Conservation (phyloP, 1,140 invertebrate genomes). For the Formica selysi region DNA sequence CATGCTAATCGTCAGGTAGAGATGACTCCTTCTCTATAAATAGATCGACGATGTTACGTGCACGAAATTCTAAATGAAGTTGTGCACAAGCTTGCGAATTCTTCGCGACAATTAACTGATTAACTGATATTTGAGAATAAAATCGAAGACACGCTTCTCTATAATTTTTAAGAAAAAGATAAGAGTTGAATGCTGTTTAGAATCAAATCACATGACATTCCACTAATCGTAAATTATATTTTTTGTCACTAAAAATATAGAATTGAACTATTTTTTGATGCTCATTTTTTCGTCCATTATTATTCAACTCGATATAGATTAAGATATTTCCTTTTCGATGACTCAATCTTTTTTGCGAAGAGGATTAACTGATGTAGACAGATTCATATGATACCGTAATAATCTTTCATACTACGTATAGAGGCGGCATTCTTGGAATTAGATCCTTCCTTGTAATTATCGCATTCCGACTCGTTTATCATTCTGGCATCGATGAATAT, state of each 20-base stretch:
- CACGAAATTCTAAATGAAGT: conserved; percentile 32
- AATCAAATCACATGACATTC: background rate
- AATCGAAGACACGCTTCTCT: background rate
- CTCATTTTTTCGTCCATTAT: background rate
- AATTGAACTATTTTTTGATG: too few species aligned
- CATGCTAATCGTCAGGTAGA: conserved; percentile 46
- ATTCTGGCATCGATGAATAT: conserved; percentile 54
- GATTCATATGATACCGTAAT: background rate
- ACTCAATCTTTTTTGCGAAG: background rate
- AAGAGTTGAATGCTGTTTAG: background rate
- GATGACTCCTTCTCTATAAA: conserved; percentile 33
- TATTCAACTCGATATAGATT: background rate
- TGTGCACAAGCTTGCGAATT: background rate
- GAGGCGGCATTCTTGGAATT: conserved; percentile 19
- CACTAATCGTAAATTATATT: background rate
- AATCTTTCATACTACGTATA: conserved; percentile 2
- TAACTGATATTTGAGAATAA: conserved; percentile 23
- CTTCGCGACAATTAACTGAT: background rate
- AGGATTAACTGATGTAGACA: background rate
- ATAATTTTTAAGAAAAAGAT: background rate
- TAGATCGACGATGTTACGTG: conserved; percentile 16
- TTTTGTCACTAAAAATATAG: background rate
- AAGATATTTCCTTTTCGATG: background rate
- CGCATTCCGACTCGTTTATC: conserved; percentile 52
- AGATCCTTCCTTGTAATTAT: conserved; percentile 50